A percentile compares a stretch with the other conserved stretches of the same genome.
Conservation (phyloP, 2,797 vertebrate species). For the Microctenopoma lineatum region DNA sequence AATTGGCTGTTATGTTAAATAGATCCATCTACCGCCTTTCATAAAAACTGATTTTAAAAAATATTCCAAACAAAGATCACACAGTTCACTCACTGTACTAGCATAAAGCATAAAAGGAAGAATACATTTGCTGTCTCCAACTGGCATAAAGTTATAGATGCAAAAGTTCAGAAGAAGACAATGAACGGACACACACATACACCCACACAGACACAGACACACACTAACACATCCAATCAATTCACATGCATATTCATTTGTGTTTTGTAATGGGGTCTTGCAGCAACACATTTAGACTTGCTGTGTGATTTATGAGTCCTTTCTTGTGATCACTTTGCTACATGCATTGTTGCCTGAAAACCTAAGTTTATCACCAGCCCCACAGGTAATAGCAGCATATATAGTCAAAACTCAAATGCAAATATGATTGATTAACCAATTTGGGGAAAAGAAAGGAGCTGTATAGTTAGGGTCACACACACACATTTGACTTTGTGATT, state of each 20-base stretch:
- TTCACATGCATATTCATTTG: slow-evolving; percentile 57
- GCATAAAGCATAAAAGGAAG: not conserved
- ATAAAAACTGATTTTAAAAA: not conserved
- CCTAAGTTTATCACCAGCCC: slow-evolving; percentile 1
- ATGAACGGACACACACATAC: not conserved
- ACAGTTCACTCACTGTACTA: not conserved
- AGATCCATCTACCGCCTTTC: not conserved
- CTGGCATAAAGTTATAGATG: not conserved
- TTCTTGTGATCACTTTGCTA: not conserved
- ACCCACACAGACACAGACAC: not conserved
- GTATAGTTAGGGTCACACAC: not conserved
- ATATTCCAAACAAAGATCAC: not conserved
- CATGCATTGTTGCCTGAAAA: slow-evolving; percentile 11
- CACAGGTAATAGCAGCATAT: slow-evolving; percentile 1
- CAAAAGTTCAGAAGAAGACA: slow-evolving; percentile 1
- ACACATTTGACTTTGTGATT: not conserved
- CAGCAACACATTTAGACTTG: slow-evolving; percentile 24
- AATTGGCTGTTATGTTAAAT: not conserved
- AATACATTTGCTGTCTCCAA: not conserved
- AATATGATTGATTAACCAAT: slow-evolving; percentile 22
- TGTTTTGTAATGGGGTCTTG: slow-evolving; percentile 35
- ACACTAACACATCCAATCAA: slow-evolving; percentile 28
- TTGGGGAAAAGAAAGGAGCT: not conserved
- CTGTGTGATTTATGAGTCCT: slow-evolving; percentile 49
- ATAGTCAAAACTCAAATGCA: slow-evolving; percentile 1